Conservation (phyloP, 2,797 vertebrate genomes). For the Rhinella marina region DNA sequence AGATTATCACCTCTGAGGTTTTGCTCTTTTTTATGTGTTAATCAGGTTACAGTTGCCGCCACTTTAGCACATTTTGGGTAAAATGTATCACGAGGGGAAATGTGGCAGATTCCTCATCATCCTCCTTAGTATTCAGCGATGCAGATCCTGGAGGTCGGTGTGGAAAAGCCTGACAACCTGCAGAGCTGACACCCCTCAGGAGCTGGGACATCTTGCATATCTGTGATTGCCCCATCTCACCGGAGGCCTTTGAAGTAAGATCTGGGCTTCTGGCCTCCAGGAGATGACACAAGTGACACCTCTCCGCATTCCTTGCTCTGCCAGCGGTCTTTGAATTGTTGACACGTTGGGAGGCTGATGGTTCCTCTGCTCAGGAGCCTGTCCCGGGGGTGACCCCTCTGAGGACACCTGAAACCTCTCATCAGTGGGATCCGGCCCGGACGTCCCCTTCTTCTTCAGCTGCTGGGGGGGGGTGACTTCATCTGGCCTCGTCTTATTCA, state of each 20-base stretch:
- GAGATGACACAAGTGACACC: conserved; percentile 68
- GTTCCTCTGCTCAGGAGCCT: conserved; percentile 65
- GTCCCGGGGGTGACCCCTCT: conserved; percentile 72
- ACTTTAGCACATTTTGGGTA: conserved; percentile 7
- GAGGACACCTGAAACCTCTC: conserved; percentile 72
- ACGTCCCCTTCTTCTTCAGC: conserved; percentile 67
- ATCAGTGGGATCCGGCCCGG: conserved; percentile 70
- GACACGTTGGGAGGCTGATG: conserved; percentile 67
- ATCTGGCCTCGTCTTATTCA: conserved; percentile 66
- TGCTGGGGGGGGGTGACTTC: conserved; percentile 64
- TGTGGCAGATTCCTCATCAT: neutral
- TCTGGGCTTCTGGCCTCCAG: conserved; percentile 65
- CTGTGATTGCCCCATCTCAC: neutral
- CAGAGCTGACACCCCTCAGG: neutral
- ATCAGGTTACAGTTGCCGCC: neutral
- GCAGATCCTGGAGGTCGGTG: neutral
- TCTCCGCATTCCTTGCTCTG: conserved; percentile 71
- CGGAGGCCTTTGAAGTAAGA: conserved; percentile 71
- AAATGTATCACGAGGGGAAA: neutral
- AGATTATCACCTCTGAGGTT: neutral
- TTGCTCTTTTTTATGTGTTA: neutral
- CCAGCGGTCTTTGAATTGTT: conserved; percentile 71
- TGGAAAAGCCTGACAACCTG: neutral
- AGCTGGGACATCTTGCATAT: conserved; percentile 38
- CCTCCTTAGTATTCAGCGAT: neutral